phyloP scores from a whole-genome alignment of 2,888 invertebrate species.

The Volucella inanis region DNA sequence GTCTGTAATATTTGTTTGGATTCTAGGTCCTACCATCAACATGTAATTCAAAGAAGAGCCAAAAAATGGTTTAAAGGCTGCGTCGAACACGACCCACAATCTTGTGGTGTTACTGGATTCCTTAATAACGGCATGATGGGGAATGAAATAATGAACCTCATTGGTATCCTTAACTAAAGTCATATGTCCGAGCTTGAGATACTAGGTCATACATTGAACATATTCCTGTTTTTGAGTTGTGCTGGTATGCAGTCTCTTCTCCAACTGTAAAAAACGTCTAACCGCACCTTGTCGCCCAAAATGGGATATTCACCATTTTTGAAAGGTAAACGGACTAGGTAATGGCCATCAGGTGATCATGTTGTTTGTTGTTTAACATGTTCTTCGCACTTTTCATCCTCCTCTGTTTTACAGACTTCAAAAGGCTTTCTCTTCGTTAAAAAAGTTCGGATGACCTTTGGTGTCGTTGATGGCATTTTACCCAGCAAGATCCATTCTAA shows the following conservation, averaged over 20 bases:
- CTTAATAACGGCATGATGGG: conserved; percentile 25
- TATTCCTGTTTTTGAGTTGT: background rate
- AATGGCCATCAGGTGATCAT: background rate
- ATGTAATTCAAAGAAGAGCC: conserved; percentile 11
- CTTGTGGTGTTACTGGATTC: conserved; percentile 23
- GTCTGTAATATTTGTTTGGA: conserved; percentile 2
- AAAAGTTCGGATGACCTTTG: too few species aligned
- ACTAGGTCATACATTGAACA: background rate
- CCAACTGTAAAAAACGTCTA: conserved; percentile 7
- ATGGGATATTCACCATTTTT: background rate
- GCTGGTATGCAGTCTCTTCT: background rate
- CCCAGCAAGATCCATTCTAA: conserved; percentile 24
- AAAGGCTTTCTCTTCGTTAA: too few species aligned
- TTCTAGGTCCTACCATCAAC: conserved; percentile 19
- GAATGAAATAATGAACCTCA: conserved; percentile 2
- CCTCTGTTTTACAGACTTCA: conserved; percentile 4
- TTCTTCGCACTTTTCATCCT: too few species aligned
- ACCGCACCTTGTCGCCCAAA: background rate
- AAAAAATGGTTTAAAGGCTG: conserved; percentile 13
- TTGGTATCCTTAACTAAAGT: background rate
- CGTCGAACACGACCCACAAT: conserved; percentile 10
- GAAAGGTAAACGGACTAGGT: background rate
- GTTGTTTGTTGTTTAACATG: conserved; percentile 1
- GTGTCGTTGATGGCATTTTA: background rate
- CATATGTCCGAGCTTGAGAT: conserved; percentile 17